A percentile compares a stretch with the other conserved stretches of the same genome.
These are phyloP conservation scores for Galeruca laticollis DNA, from an alignment of 2,888 invertebrate species.

Conservation along the genomic window DNA sequence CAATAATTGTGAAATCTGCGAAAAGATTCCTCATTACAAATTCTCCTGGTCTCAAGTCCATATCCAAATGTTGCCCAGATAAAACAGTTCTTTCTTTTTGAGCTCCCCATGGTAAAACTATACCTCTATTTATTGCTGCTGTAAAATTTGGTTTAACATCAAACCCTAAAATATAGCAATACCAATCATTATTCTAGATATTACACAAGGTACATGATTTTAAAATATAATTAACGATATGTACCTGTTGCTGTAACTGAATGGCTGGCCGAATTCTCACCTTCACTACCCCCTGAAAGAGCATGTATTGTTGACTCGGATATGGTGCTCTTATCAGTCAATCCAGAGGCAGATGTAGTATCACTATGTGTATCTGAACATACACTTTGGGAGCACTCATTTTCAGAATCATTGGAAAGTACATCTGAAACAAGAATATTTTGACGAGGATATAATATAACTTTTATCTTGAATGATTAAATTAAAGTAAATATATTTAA, in stretches of 20 bases:
- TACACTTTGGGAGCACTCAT: conserved; percentile 64
- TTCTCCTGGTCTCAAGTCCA: conserved; percentile 88
- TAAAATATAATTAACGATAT: conserved; percentile 6
- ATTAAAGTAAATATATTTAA: background rate
- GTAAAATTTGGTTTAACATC: conserved; percentile 45
- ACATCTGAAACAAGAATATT: conserved; percentile 47
- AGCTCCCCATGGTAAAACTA: conserved; percentile 86
- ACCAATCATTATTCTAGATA: too few relatives aligned
- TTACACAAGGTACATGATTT: too few relatives aligned
- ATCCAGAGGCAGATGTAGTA: conserved; percentile 63
- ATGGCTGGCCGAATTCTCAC: conserved; percentile 46
- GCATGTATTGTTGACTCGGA: conserved; percentile 62
- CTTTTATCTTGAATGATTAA: background rate
- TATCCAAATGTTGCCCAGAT: conserved; percentile 68
- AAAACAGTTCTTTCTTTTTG: conserved; percentile 74
- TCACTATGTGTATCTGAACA: conserved; percentile 66
- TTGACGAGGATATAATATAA: background rate
- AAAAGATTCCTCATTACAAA: conserved; percentile 96
- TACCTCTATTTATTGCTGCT: conserved; percentile 66
- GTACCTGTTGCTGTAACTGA: conserved; percentile 50
- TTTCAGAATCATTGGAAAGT: conserved; percentile 62
- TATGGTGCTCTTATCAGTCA: conserved; percentile 62
- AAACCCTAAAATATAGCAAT: conserved; percentile 43
- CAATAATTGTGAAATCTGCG: conserved; percentile 93
- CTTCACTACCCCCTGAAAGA: conserved; percentile 52